These are phyloP conservation scores for Lateolabrax maculatus DNA, from an alignment of 2,797 vertebrate species.

Conservation along the genomic window DNA sequence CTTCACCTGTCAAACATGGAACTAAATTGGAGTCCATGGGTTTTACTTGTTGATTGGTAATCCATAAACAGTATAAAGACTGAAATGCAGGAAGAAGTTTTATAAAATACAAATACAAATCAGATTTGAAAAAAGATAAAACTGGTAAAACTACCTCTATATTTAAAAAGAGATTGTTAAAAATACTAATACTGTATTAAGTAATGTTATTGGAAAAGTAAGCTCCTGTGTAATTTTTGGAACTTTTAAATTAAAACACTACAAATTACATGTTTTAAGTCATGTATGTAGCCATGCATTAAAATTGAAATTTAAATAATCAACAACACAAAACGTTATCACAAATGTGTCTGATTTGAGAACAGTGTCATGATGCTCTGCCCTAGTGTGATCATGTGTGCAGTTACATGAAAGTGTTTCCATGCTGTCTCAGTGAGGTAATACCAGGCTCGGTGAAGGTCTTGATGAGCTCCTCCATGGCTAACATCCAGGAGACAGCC, in stretches of 20 bases:
- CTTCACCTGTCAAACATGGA: background rate
- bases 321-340: background rate
- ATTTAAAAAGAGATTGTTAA: background rate
- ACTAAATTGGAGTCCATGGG: background rate
- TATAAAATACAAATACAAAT: background rate
- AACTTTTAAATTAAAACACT: background rate
- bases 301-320: background rate
- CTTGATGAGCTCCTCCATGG: constrained; percentile 93
- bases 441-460: constrained; percentile 86
- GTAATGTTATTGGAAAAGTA: background rate
- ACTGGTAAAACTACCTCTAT: background rate
- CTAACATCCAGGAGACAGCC: constrained; percentile 90
- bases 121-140: background rate
- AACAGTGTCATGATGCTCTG: background rate
- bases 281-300: background rate
- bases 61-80: background rate
- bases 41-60: background rate
- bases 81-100: background rate
- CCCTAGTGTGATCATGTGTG: background rate
- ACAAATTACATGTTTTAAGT: background rate
- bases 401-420: background rate
- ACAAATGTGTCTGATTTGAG: background rate
- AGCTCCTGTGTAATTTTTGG: background rate
- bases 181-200: too few relatives aligned
- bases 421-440: background rate